phyloP scores from a whole-genome alignment of 2,113 vertebrate species.

The Silurus asotus region DNA sequence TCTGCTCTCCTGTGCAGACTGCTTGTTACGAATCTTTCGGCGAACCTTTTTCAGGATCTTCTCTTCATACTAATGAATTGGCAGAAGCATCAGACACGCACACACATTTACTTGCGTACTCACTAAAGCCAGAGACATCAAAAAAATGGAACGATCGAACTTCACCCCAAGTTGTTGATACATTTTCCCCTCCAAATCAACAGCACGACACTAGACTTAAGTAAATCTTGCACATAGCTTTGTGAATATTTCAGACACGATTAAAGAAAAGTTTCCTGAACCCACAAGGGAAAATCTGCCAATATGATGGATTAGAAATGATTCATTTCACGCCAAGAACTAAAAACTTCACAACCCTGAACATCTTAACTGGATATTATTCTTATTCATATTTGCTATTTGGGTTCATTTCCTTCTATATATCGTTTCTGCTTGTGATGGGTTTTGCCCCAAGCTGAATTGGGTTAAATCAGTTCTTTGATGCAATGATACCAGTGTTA shows the following conservation, averaged over 20 bases:
- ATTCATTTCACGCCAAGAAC: neutral
- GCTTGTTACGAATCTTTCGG: constrained; percentile 50
- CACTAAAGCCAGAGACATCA: neutral
- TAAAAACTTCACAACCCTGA: neutral
- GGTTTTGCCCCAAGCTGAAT: neutral
- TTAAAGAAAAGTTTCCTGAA: neutral
- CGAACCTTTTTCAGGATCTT: constrained; percentile 51
- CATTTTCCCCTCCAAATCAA: too few relatives aligned
- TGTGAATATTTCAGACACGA: neutral
- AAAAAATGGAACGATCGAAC: neutral
- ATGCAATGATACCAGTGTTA: neutral
- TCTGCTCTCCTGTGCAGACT: constrained; percentile 49
- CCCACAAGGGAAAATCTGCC: neutral
- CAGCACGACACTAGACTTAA: neutral
- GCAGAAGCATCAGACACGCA: neutral
- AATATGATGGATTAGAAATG: neutral
- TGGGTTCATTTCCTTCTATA: neutral
- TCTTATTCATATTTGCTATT: neutral
- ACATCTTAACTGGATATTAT: neutral
- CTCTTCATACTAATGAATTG: constrained; percentile 37
- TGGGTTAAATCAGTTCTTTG: neutral
- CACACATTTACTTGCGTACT: neutral
- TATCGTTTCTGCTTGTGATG: neutral
- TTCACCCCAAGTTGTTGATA: constrained; percentile 2
- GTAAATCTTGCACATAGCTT: neutral